Conservation (phyloP, 2,113 vertebrate species). For the Galeopterus variegatus region DNA sequence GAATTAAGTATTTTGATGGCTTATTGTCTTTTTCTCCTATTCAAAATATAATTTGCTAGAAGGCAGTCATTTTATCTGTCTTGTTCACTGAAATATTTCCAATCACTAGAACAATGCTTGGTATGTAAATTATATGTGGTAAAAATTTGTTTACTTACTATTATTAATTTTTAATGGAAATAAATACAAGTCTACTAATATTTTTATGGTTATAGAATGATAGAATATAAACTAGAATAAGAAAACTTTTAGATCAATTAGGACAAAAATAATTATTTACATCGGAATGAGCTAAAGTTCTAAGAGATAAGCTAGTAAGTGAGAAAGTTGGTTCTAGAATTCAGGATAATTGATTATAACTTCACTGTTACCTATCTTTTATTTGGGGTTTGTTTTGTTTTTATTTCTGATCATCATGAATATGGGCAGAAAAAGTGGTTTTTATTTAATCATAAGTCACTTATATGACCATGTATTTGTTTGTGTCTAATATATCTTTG, state of each 20-base stretch:
- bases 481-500: not conserved
- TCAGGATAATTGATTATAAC: not conserved
- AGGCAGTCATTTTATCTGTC: not conserved
- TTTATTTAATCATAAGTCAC: not conserved
- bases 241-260: not conserved
- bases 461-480: not conserved
- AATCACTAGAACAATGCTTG: not conserved
- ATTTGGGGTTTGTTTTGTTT: not conserved
- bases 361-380: not conserved
- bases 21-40: not conserved
- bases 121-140: not conserved
- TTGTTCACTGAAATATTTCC: not conserved
- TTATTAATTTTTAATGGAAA: not conserved
- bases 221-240: not conserved
- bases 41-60: not conserved
- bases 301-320: not conserved
- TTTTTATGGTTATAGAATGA: not conserved
- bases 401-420: not conserved
- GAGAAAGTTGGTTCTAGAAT: not conserved
- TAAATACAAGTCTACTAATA: not conserved
- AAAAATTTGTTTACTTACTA: not conserved
- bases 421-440: not conserved
- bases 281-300: not conserved
- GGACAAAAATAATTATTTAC: not conserved
- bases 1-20: not conserved